Evolutionary conservation across 2,113 vertebrate species (phyloP).

Genomic region (Scatophagus argus): DNA sequence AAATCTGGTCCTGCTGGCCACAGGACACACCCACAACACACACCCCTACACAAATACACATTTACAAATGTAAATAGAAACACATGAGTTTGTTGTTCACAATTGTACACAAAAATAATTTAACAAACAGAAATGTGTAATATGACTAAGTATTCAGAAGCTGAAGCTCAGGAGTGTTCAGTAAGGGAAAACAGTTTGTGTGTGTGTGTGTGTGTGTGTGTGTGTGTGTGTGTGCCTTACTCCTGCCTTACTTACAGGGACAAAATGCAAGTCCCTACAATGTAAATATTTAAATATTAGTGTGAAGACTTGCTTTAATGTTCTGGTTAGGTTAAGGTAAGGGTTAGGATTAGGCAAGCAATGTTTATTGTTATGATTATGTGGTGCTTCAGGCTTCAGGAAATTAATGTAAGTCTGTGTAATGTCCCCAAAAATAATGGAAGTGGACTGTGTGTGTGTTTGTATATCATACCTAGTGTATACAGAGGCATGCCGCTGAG

Average conservation of each 20-base stretch:
- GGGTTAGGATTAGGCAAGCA: too few species aligned
- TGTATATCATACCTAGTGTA: constrained; percentile 77
- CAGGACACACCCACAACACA: constrained; percentile 40
- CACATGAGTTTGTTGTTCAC: not conserved
- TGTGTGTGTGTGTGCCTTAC: constrained; percentile 28
- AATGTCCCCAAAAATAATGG: too few species aligned
- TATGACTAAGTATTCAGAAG: too few species aligned
- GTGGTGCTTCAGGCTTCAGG: too few species aligned
- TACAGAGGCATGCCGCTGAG: constrained; percentile 83
- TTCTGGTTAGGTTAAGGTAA: too few species aligned
- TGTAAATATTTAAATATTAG: too few species aligned
- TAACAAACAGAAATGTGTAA: not conserved
- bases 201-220: constrained; percentile 11
- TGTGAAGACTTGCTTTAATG: too few species aligned
- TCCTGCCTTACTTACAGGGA: too few species aligned
- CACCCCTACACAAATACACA: constrained; percentile 21
- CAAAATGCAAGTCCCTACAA: too few species aligned
- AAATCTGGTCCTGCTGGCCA: constrained; percentile 87
- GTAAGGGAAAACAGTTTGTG: not conserved
- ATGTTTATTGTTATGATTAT: too few species aligned
- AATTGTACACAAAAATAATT: not conserved
- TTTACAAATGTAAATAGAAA: not conserved
- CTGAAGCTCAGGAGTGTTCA: too few species aligned
- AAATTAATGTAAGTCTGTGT: too few species aligned
- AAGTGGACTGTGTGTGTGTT: constrained; percentile 28